These are phyloP conservation scores for Albula glossodonta DNA, from an alignment of 2,113 vertebrate species.

Conservation along the genomic window DNA sequence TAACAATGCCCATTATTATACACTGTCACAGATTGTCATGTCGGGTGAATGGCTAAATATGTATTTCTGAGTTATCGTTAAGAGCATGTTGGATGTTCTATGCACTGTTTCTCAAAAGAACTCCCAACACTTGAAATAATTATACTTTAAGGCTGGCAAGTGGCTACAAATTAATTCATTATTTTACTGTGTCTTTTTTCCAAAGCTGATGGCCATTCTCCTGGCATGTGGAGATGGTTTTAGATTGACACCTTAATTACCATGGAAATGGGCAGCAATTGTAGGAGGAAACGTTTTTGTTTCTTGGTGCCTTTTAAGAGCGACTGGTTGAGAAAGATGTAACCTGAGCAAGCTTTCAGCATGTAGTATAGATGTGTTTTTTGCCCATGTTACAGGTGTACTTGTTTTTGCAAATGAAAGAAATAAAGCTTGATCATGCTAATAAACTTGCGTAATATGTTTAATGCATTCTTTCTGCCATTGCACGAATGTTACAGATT, in stretches of 20 bases:
- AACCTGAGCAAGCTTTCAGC: constrained; percentile 2
- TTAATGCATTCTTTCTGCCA: background rate
- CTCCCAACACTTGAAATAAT: background rate
- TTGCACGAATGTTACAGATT: background rate
- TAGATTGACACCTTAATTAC: constrained; percentile 73
- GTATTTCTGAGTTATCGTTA: background rate
- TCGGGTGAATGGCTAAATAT: no score
- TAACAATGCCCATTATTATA: no score
- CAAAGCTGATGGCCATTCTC: constrained; percentile 32
- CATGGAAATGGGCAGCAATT: constrained; percentile 59
- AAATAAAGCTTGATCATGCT: no score
- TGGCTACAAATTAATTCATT: constrained; percentile 61
- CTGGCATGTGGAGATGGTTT: constrained; percentile 39
- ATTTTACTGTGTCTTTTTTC: constrained; percentile 49
- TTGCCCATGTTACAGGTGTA: background rate
- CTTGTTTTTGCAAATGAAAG: background rate
- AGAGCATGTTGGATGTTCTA: background rate
- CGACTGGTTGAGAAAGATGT: constrained; percentile 29
- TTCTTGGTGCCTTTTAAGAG: constrained; percentile 33
- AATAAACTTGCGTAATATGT: no score
- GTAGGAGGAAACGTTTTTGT: constrained; percentile 45
- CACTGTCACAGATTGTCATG: no score
- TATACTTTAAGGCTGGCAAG: no score
- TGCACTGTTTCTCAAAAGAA: background rate
- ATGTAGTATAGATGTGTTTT: no score